Evolutionary conservation across 2,888 invertebrate species (phyloP).

Genomic region (Cheilosia urbana): DNA sequence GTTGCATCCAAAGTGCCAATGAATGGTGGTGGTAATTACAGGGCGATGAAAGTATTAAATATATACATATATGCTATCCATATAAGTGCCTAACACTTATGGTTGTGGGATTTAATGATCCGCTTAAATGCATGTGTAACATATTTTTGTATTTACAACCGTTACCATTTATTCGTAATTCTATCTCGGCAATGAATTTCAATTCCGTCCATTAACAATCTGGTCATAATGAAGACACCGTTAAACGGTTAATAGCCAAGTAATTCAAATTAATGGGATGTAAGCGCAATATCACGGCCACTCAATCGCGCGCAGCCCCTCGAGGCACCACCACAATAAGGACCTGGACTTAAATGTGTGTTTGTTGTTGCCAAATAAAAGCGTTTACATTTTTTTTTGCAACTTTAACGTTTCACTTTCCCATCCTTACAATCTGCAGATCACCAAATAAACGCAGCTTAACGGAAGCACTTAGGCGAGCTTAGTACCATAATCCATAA

Average conservation of each 20-base stretch:
- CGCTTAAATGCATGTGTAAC: too few species aligned
- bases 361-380: conserved; percentile 5
- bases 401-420: neutral
- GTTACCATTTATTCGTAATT: neutral
- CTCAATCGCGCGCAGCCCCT: conserved; percentile 11
- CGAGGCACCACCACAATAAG: neutral
- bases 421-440: neutral
- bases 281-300: conserved; percentile 6
- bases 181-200: neutral
- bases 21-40: too few species aligned
- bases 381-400: too few species aligned
- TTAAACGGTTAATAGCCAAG: conserved; percentile 11
- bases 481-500: neutral
- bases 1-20: too few species aligned
- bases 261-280: conserved; percentile 7
- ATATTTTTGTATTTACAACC: too few species aligned
- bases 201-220: neutral
- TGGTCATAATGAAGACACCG: neutral
- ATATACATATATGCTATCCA: too few species aligned
- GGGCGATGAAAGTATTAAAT: too few species aligned
- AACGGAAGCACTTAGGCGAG: neutral
- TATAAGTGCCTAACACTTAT: too few species aligned
- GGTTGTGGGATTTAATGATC: too few species aligned
- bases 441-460: neutral
- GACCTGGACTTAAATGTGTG: neutral